These are phyloP conservation scores for Dryobates pubescens DNA, from an alignment of 2,797 vertebrate genomes.

Conservation along the genomic window DNA sequence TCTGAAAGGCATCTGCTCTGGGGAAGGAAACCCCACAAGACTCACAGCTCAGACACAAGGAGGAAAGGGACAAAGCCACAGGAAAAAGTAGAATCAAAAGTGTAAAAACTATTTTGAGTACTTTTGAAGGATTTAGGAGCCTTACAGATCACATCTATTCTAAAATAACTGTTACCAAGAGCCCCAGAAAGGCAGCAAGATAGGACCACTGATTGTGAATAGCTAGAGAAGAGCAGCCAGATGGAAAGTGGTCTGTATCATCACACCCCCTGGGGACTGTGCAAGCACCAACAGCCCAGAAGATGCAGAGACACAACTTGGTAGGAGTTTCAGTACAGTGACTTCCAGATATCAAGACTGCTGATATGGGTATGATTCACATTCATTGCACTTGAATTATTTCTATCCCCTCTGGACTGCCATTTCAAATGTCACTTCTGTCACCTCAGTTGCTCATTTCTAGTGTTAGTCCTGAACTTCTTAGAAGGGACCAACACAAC, in stretches of 20 bases:
- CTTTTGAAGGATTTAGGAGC: not conserved
- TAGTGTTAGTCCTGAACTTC: slow-evolving; percentile 2
- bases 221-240: not conserved
- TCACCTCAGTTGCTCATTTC: not conserved
- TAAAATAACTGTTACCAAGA: not conserved
- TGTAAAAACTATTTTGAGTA: not conserved
- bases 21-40: not conserved
- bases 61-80: not conserved
- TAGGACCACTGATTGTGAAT: not conserved
- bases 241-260: not conserved
- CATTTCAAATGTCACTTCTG: not conserved
- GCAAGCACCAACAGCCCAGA: not conserved
- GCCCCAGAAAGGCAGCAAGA: not conserved
- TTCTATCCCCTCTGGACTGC: not conserved
- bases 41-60: not conserved
- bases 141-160: not conserved
- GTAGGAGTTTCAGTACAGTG: not conserved
- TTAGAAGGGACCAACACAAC: rapidly evolving
- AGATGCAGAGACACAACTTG: not conserved
- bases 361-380: not conserved
- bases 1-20: not conserved
- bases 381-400: not conserved
- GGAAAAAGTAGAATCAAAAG: not conserved
- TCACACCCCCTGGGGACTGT: not conserved
- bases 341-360: slow-evolving; percentile 13